These are phyloP conservation scores for Drosophila bocqueti DNA, from an alignment of 1,140 invertebrate genomes.

Conservation along the genomic window DNA sequence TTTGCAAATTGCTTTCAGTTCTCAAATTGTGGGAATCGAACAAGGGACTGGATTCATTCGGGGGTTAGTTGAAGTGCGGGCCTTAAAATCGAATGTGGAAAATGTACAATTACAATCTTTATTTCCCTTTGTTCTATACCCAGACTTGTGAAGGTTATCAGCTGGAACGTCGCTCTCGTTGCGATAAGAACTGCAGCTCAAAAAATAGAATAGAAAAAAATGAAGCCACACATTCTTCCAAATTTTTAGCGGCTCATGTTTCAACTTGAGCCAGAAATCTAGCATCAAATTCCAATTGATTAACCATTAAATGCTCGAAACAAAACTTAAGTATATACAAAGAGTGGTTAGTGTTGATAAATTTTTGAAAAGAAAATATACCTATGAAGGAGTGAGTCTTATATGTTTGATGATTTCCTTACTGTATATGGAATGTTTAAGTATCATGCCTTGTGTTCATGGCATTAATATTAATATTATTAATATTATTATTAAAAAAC, in stretches of 20 bases:
- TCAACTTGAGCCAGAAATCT: conserved; percentile 31
- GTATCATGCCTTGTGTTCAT: no score
- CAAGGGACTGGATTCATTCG: background rate
- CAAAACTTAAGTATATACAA: conserved; percentile 5
- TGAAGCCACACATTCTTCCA: conserved; percentile 16
- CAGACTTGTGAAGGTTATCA: conserved; percentile 67
- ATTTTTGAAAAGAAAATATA: background rate
- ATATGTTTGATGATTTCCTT: background rate
- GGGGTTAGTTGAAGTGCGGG: conserved; percentile 41
- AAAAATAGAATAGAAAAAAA: conserved; percentile 25
- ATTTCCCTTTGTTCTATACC: conserved; percentile 34
- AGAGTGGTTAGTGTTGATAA: conserved; percentile 20
- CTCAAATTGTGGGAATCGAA: conserved; percentile 54
- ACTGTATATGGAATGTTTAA: background rate
- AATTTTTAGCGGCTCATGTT: conserved; percentile 26
- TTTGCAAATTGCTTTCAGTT: conserved; percentile 62
- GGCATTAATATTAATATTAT: no score
- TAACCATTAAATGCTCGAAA: conserved; percentile 33
- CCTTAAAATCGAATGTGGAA: conserved; percentile 17
- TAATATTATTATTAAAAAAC: background rate
- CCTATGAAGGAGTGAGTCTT: no score
- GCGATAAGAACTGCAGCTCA: conserved; percentile 49
- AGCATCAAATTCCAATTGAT: conserved; percentile 68
- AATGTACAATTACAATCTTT: conserved; percentile 44
- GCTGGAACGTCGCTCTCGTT: conserved; percentile 14